Base-by-base conservation (phyloP, 2,113 vertebrate species). In the Platycercus adscitus region DNA sequence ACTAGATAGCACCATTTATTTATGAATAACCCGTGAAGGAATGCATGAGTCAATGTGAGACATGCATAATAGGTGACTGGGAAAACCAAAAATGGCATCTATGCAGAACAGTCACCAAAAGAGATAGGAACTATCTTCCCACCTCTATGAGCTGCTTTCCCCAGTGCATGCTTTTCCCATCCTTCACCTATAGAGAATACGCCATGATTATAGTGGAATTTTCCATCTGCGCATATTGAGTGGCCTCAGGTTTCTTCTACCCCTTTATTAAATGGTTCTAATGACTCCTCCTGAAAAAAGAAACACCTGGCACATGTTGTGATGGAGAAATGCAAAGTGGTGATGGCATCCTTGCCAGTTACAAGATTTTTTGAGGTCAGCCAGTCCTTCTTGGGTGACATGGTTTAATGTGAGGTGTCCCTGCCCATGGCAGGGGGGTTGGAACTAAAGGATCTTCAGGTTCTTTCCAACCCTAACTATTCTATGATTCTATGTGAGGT, bases 21-120 rank as follows among this genome's bases (percentile, higher is more conserved):
- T 89, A 89, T 95, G 93, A 97, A 85, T 93, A 97, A 93, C 61
- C 47, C 70, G 69, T 94, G 77, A 92, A 94, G 89, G 56, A 95
- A 87, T 72, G 77, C 39, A 52, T 86, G 84, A 96, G 84, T 89
- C 89, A 89, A 87, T 64, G 69, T 26, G n/a, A 95, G 52, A 84
- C 16, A 35, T 35, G 56, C 56, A 35, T 58, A n/a, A 58, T 16
- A 35, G 21, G 33, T 23, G 20, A 33, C 56, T 58, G 33, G 33
- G 56, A 58, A 58, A 86, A 81, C 86, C 77, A 96, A 86, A 76
- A 92, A 75, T 15, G 68, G 10, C 39, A 87, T 87, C 69, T 76
- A 37, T 84, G 81, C 89, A 81, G 73, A 92, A 72, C 35, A 71
- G 28, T 81, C 83, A 91, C 17, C 47, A 61, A 56, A 52, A 85